Percentiles rank a stretch among this genome's conserved stretches.
Evolutionary conservation across 2,888 invertebrate genomes (phyloP).

Genomic region (Portevinia maculata): DNA sequence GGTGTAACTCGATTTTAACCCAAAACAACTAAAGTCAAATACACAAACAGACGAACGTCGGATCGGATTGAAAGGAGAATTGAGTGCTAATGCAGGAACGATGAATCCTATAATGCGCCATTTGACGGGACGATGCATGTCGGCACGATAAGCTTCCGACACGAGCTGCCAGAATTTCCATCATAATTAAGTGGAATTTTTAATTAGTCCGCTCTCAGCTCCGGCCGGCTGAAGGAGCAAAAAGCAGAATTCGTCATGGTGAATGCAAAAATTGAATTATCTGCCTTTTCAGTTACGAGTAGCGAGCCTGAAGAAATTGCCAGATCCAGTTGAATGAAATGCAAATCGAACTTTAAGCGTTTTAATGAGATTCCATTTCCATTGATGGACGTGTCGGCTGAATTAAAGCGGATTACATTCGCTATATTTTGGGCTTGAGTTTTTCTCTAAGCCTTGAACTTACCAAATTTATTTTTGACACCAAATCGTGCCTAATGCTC

Average conservation of each 20-base stretch:
- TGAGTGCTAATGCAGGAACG: constrained; percentile 66
- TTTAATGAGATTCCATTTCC: neutral
- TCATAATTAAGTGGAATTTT: constrained; percentile 72
- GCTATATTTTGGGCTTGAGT: no score
- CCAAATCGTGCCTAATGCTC: no score
- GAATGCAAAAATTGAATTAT: neutral
- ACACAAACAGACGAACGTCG: neutral
- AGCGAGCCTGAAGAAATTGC: neutral
- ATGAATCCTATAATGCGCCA: constrained; percentile 65
- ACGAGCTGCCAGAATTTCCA: constrained; percentile 62
- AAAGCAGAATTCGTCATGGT: constrained; percentile 1
- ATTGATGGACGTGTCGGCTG: constrained; percentile 1
- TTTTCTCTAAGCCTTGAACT: no score
- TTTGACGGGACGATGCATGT: constrained; percentile 65
- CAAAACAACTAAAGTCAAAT: no score
- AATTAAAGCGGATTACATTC: neutral
- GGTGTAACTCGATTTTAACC: constrained; percentile 36
- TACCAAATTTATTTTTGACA: no score
- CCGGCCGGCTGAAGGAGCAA: neutral
- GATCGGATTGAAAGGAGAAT: constrained; percentile 56
- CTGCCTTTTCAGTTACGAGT: neutral
- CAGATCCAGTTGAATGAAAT: neutral
- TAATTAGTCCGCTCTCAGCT: constrained; percentile 50
- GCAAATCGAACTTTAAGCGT: neutral
- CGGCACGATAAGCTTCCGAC: constrained; percentile 71